Evolutionary conservation across 2,113 vertebrate genomes (phyloP).

Genomic region (Dipodomys ordii): DNA sequence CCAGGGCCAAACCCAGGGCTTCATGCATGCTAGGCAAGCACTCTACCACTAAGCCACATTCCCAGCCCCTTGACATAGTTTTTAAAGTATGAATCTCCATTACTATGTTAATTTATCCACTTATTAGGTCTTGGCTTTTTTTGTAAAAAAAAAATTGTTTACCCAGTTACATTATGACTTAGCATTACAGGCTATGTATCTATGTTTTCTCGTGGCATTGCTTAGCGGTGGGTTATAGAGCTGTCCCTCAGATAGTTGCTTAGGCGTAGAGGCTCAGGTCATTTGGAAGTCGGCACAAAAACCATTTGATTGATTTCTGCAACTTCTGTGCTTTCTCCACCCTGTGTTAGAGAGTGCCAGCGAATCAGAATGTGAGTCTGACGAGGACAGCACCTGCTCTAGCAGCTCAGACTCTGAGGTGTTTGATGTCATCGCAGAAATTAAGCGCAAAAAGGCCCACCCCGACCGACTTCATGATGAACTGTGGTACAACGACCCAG

Average conservation of each 20-base stretch:
- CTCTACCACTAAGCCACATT: no score
- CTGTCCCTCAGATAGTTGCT: background rate
- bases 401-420: slow-evolving; percentile 97
- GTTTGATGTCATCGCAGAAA: slow-evolving; percentile 98
- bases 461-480: slow-evolving; percentile 98
- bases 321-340: background rate
- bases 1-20: no score
- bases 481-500: slow-evolving; percentile 98
- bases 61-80: background rate
- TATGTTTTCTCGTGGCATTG: background rate
- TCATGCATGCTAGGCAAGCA: no score
- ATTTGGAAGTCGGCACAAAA: background rate
- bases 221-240: background rate
- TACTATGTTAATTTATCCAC: background rate
- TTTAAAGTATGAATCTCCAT: background rate
- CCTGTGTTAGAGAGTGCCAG: slow-evolving; percentile 90
- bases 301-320: background rate
- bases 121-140: slow-evolving; percentile 16
- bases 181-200: background rate
- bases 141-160: background rate
- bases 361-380: slow-evolving; percentile 96
- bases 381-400: slow-evolving; percentile 94
- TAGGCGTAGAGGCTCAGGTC: background rate
- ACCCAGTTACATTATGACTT: background rate
- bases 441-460: slow-evolving; percentile 98